Conservation (phyloP, 1,140 invertebrate species). For the Drosophila simulans region DNA sequence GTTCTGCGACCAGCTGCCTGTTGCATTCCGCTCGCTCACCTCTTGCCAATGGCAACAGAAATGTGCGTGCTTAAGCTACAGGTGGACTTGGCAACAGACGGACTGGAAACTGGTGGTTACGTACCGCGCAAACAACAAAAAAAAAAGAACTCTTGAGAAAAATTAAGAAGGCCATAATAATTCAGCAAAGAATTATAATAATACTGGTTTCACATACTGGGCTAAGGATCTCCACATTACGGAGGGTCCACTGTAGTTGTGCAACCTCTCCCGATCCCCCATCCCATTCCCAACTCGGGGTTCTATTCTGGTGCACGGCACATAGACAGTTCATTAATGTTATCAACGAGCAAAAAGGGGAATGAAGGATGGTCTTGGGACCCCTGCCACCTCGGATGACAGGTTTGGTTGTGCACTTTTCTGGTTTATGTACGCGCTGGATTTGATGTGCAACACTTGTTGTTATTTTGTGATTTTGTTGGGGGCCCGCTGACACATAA, state of each 20-base stretch:
- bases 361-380: constrained; percentile 29
- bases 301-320: constrained; percentile 72
- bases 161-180: no score
- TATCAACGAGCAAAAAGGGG: constrained; percentile 58
- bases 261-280: constrained; percentile 5
- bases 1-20: constrained; percentile 47
- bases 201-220: no score
- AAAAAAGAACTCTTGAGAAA: no score
- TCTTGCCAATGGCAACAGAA: constrained; percentile 62
- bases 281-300: constrained; percentile 17
- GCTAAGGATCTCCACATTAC: not conserved
- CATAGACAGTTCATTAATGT: constrained; percentile 80
- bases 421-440: constrained; percentile 53
- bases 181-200: no score
- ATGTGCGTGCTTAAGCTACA: constrained; percentile 56
- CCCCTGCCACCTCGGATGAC: constrained; percentile 1
- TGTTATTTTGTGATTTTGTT: constrained; percentile 6
- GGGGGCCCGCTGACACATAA: constrained; percentile 40
- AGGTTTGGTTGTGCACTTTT: constrained; percentile 27
- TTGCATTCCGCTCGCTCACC: constrained; percentile 69
- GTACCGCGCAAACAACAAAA: no score
- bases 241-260: constrained; percentile 14
- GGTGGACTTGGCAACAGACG: not conserved
- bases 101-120: not conserved
- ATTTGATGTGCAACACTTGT: constrained; percentile 46